A percentile compares a stretch with the other conserved stretches of the same genome.
phyloP scores from a whole-genome alignment of 53 echinoderm and acorn worm species.

The Paracentrotus lividus region DNA sequence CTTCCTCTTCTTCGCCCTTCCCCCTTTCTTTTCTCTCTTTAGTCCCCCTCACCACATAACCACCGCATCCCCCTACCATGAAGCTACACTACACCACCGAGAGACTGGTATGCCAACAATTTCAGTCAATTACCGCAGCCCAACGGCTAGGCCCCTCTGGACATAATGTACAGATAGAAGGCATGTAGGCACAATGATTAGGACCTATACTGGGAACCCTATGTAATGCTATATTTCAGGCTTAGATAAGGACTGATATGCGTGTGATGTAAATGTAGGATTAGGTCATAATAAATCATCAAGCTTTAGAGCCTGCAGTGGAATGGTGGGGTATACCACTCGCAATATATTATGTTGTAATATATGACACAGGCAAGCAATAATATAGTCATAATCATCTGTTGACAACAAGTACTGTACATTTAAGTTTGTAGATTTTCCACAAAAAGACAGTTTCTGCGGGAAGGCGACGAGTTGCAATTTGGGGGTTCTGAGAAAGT shows the following conservation, averaged over 20 bases:
- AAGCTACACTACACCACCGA: neutral
- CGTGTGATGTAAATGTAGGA: conserved; percentile 23
- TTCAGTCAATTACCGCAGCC: conserved; percentile 62
- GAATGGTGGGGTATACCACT: conserved; percentile 1
- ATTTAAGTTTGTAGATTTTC: too few relatives aligned
- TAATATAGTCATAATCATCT: neutral
- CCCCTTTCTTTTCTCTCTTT: neutral
- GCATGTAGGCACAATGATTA: conserved; percentile 50
- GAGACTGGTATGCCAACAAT: conserved; percentile 55
- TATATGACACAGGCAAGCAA: neutral
- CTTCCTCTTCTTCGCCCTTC: neutral
- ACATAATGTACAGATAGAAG: conserved; percentile 26
- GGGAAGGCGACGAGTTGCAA: too few relatives aligned
- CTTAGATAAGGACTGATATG: neutral
- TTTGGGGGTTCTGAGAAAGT: too few relatives aligned
- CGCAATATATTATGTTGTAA: too few relatives aligned
- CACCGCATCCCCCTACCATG: too few relatives aligned
- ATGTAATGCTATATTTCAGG: conserved; percentile 54
- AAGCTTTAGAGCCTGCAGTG: neutral
- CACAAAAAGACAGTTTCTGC: too few relatives aligned
- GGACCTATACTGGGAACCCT: conserved; percentile 55
- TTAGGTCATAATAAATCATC: conserved; percentile 25
- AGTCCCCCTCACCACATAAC: neutral
- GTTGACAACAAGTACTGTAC: neutral
- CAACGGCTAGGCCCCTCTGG: conserved; percentile 44